A percentile compares a stretch with the other conserved stretches of the same genome.
These are phyloP conservation scores for Epicampocera succincta DNA, from an alignment of 2,888 invertebrate species.

Conservation along the genomic window DNA sequence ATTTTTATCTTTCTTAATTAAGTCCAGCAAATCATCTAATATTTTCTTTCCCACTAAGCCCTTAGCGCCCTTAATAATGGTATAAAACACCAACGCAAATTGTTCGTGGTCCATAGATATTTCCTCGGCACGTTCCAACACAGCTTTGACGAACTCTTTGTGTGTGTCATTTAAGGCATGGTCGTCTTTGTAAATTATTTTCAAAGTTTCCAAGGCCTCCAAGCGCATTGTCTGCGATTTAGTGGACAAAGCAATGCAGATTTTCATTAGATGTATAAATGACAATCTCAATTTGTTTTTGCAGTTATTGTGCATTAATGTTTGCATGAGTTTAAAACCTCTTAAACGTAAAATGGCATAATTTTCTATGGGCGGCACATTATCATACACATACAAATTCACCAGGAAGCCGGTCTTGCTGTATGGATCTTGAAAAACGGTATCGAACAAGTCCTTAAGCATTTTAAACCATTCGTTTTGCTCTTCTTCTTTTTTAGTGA, in stretches of 20 bases:
- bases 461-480: slow-evolving; percentile 74
- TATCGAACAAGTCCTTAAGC: slow-evolving; percentile 82
- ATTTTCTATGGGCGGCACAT: slow-evolving; percentile 73
- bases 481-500: slow-evolving; percentile 51
- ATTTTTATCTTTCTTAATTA: slow-evolving; percentile 69
- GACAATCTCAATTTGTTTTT: slow-evolving; percentile 70
- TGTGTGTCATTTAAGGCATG: slow-evolving; percentile 64
- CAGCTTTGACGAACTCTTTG: slow-evolving; percentile 80
- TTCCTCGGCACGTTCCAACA: slow-evolving; percentile 83
- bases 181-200: slow-evolving; percentile 64
- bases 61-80: slow-evolving; percentile 81
- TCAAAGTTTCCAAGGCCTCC: slow-evolving; percentile 83
- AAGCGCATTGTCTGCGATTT: slow-evolving; percentile 83
- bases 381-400: slow-evolving; percentile 82
- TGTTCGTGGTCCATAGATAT: slow-evolving; percentile 87
- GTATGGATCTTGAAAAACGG: slow-evolving; percentile 81
- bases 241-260: slow-evolving; percentile 83
- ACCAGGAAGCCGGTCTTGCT: slow-evolving; percentile 84
- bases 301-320: slow-evolving; percentile 70
- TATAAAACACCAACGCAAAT: slow-evolving; percentile 85
- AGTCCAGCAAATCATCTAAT: slow-evolving; percentile 69
- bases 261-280: slow-evolving; percentile 73
- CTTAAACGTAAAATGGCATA: slow-evolving; percentile 83
- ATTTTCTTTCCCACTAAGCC: slow-evolving; percentile 73
- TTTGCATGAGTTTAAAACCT: slow-evolving; percentile 80